Evolutionary conservation across 2,888 invertebrate species (phyloP).

Genomic region (Penaeus monodon): DNA sequence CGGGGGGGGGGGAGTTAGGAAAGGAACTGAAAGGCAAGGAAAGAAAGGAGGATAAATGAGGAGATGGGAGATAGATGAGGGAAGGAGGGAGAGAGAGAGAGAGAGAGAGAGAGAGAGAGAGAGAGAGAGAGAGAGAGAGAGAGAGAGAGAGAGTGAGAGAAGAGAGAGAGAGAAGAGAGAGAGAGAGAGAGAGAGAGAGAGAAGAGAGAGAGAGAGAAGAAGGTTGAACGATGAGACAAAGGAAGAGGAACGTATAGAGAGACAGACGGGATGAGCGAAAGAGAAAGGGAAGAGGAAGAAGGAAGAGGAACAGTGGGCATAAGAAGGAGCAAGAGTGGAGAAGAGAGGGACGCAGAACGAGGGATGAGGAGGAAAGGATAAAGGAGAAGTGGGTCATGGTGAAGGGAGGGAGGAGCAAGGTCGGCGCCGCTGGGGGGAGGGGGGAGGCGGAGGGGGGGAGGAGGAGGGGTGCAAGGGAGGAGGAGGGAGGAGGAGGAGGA

Average conservation of each 20-base stretch:
- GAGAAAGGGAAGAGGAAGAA: not conserved
- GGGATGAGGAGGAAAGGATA: no score
- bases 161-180: accelerated
- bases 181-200: no score
- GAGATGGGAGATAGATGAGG: not conserved
- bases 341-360: no score
- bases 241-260: not conserved
- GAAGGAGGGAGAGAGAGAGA: not conserved
- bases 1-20: not conserved
- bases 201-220: no score
- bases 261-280: not conserved
- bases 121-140: accelerated
- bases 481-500: not conserved
- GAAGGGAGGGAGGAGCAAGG: no score
- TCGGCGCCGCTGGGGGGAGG: no score
- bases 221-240: not conserved
- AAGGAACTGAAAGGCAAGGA: not conserved
- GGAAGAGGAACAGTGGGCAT: not conserved
- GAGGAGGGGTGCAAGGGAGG: not conserved
- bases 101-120: accelerated
- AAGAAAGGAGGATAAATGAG: not conserved
- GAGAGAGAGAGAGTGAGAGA: no score
- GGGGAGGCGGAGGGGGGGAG: not conserved
- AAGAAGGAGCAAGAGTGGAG: no score
- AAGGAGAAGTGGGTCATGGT: no score